Evolutionary conservation across 1,140 invertebrate species (phyloP).

Genomic region (Drosophila sp.): DNA sequence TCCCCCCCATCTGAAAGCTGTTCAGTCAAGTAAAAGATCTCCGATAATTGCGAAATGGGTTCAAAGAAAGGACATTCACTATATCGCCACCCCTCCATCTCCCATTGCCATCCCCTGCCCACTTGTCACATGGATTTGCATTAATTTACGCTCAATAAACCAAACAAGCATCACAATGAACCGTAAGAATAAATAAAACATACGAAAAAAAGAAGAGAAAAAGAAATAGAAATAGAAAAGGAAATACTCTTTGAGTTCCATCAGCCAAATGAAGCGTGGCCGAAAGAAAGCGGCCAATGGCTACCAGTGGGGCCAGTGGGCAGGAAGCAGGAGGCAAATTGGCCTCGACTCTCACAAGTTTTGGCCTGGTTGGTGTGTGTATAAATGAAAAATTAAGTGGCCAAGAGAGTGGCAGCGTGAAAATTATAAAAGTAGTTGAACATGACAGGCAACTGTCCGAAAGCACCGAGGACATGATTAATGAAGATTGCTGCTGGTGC

Average conservation of each 20-base stretch:
- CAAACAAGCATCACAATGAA: slow-evolving; percentile 26
- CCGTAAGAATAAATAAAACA: slow-evolving; percentile 20
- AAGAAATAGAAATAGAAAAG: neutral
- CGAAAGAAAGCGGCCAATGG: neutral
- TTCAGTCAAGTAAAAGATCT: slow-evolving; percentile 68
- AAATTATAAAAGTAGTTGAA: slow-evolving; percentile 78
- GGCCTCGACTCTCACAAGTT: neutral
- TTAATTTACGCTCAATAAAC: slow-evolving; percentile 64
- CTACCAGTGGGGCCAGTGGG: too few species aligned
- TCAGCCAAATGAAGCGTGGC: slow-evolving; percentile 9
- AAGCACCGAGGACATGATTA: slow-evolving; percentile 58
- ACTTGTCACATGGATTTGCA: slow-evolving; percentile 39
- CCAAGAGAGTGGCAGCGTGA: slow-evolving; percentile 43
- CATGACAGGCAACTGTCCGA: slow-evolving; percentile 68
- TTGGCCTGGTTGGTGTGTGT: neutral
- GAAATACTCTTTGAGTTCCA: slow-evolving; percentile 29
- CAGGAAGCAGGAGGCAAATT: neutral
- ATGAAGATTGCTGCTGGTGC: slow-evolving; percentile 27
- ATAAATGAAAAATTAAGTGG: slow-evolving; percentile 61
- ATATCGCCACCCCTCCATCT: neutral
- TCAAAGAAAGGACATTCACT: slow-evolving; percentile 32
- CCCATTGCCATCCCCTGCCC: neutral
- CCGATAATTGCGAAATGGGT: slow-evolving; percentile 60
- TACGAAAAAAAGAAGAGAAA: slow-evolving; percentile 1
- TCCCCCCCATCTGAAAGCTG: slow-evolving; percentile 36